A percentile compares a stretch with the other conserved stretches of the same genome.
Evolutionary conservation across 2,888 invertebrate species (phyloP).

Genomic region (Sminthurinus aureus): DNA sequence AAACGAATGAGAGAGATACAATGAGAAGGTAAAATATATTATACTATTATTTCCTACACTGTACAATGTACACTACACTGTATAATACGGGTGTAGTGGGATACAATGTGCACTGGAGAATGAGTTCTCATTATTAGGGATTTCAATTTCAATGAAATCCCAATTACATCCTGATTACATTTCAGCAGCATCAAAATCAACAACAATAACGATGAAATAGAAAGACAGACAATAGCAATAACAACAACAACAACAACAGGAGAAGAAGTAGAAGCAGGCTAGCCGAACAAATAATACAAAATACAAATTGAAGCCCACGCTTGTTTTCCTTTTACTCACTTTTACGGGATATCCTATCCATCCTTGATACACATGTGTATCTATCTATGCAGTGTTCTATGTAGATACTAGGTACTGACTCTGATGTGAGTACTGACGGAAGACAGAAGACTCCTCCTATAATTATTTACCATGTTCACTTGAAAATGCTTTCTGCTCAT

Average conservation of each 20-base stretch:
- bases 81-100: too few relatives aligned
- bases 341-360: constrained; percentile 5
- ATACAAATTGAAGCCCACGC: constrained; percentile 34
- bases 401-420: too few relatives aligned
- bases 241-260: background rate
- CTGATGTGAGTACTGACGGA: too few relatives aligned
- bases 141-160: background rate
- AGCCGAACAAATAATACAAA: too few relatives aligned
- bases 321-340: background rate
- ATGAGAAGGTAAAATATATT: too few relatives aligned
- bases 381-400: too few relatives aligned
- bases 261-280: background rate
- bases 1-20: too few relatives aligned
- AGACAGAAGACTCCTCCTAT: background rate
- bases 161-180: background rate
- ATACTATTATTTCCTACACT: too few relatives aligned
- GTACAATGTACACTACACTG: too few relatives aligned
- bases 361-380: background rate
- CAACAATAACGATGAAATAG: background rate
- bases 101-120: too few relatives aligned
- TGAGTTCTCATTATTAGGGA: background rate
- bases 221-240: background rate
- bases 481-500: constrained; percentile 24
- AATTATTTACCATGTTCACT: constrained; percentile 33
- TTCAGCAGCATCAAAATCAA: background rate